These are phyloP conservation scores for Sylvilagus bachmani DNA, from an alignment of 2,113 vertebrate species.

Conservation along the genomic window DNA sequence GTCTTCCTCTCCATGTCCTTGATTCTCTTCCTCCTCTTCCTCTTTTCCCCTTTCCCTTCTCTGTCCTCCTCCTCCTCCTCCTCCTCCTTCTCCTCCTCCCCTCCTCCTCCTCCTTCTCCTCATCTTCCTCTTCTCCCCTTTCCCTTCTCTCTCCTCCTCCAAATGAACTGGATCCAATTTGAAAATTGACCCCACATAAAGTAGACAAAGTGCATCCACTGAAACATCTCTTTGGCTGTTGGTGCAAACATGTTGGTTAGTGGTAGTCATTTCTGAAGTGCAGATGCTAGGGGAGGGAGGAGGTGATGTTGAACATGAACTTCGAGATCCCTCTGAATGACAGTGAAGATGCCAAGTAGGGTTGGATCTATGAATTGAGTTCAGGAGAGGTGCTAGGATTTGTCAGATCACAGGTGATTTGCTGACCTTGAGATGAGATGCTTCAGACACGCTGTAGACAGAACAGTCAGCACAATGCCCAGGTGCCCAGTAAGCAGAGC, in stretches of 20 bases:
- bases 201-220: neutral
- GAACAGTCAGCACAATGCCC: neutral
- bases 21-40: neutral
- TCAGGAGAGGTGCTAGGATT: neutral
- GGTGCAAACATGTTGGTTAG: neutral
- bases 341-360: neutral
- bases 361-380: neutral
- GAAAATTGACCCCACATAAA: neutral
- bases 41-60: too few relatives aligned
- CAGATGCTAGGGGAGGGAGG: accelerated
- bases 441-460: neutral
- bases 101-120: too few relatives aligned
- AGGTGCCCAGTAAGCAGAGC: neutral
- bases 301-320: neutral
- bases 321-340: neutral
- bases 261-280: neutral
- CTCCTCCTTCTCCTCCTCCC: too few relatives aligned
- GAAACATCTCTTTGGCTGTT: neutral
- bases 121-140: neutral
- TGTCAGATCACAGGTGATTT: neutral
- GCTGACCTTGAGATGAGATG: neutral
- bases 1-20: neutral
- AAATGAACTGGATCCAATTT: neutral
- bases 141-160: too few relatives aligned
- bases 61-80: accelerated